Base-by-base conservation (phyloP, 2,113 vertebrate species). In the Ailuropoda melanoleuca region DNA sequence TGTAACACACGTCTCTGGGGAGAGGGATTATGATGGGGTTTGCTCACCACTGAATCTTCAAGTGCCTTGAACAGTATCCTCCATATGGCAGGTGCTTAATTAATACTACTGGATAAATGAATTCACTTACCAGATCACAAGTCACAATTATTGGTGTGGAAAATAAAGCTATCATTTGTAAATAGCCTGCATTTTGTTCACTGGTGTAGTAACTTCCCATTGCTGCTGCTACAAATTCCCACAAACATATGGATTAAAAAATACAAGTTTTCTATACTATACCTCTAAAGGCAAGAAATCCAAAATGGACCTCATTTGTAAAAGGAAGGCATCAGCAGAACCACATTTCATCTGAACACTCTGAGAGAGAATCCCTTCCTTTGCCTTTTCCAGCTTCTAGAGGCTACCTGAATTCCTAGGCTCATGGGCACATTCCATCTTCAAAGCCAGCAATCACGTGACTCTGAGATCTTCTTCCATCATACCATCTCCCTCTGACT, bases 151-250 rank as follows among this genome's bases (percentile, higher is more conserved):
- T 18, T 53, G 53, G 6, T 78, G 12, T 85, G 21, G 37, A 88
- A 96, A 95, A 88, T 55, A 74, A 81, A 74, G 37, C 50, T 80
- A 66, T 19, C 24, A 81, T 88, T 48, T 96, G 26, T 70, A 90
- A 97, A 93, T 19, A 78, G 29, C 92, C n/a, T 92, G 83, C 12
- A 66, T 84, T 88, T 88, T 21, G 19, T 92, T 87, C 70, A 68
- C 29, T 24, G 29, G 23, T 37, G 31, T 39, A 81, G 92, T 89
- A 72, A 85, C 81, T 68, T 96, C 48, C 78, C 18, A 93, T 5
- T 37, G 29, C 26, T 62, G 43, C 23, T 74, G 2, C 86, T 37
- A 96, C 1, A 74, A 92, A 66, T 92, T 14, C 87, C 9, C 24
- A 85, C 39, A 89, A 84, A 92, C 4, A 39, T n/a, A 87, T 78